Percentiles rank a stretch among this genome's conserved stretches.
Conservation (phyloP, 2,113 vertebrate genomes). For the Tychaedon coryphoeus region DNA sequence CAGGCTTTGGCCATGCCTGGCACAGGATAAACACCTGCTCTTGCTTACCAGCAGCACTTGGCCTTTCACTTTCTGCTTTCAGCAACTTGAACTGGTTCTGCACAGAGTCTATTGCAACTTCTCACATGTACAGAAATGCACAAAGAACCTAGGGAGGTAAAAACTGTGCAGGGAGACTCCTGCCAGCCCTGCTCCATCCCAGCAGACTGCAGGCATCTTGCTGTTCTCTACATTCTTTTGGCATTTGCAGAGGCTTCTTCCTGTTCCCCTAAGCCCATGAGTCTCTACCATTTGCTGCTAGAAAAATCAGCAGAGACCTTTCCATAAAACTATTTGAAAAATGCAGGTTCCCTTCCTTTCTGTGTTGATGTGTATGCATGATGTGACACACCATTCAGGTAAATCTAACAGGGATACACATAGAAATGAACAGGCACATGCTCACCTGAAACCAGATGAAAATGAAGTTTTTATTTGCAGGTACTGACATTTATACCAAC, state of each 20-base stretch:
- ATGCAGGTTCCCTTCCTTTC: background rate
- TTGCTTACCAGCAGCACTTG: background rate
- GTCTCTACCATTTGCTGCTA: background rate
- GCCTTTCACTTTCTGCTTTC: conserved; percentile 48
- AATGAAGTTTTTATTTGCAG: background rate
- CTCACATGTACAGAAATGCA: background rate
- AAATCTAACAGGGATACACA: background rate
- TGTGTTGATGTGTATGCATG: background rate
- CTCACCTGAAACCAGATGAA: background rate
- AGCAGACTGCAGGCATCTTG: background rate
- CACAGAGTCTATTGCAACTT: background rate
- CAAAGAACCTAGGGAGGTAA: background rate
- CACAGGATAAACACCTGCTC: background rate
- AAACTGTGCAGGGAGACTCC: background rate
- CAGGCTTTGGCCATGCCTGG: background rate
- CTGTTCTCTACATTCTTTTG: background rate
- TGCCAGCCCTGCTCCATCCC: background rate
- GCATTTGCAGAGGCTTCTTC: background rate
- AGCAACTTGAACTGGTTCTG: background rate
- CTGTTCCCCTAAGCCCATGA: accelerated
- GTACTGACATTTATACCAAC: background rate
- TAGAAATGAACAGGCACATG: background rate
- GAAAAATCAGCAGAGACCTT: background rate
- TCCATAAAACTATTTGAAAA: background rate
- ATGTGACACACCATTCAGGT: background rate